A percentile compares a stretch with the other conserved stretches of the same genome.
Evolutionary conservation across 2,797 vertebrate genomes (phyloP).

Genomic region (Ctenopoma multispine): DNA sequence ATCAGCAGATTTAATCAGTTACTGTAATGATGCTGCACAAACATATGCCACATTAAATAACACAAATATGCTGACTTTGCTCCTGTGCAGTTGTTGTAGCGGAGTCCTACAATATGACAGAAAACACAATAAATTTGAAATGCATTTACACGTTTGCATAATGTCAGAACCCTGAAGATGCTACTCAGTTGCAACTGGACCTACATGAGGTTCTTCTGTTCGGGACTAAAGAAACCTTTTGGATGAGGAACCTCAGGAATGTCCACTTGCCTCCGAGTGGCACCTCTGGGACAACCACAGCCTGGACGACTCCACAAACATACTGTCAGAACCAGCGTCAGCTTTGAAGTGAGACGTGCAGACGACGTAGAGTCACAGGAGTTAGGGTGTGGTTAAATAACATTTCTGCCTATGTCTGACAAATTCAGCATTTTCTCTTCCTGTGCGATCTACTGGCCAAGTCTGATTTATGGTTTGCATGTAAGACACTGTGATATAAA

Average conservation of each 20-base stretch:
- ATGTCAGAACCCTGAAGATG: not conserved
- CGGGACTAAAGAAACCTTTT: no score
- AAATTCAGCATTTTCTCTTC: not conserved
- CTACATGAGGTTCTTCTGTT: no score
- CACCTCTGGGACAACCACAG: no score
- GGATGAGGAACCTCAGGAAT: no score
- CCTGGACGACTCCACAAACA: no score
- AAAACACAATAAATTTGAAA: not conserved
- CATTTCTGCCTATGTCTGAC: not conserved
- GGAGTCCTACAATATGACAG: not conserved
- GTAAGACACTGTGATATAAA: not conserved
- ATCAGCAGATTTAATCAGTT: constrained; percentile 13
- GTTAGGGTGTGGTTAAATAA: not conserved
- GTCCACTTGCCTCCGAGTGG: no score
- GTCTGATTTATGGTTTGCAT: not conserved
- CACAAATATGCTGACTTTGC: not conserved
- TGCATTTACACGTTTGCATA: no score
- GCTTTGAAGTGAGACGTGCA: not conserved
- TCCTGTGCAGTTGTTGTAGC: not conserved
- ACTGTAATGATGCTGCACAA: not conserved
- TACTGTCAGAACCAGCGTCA: no score
- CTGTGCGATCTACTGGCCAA: not conserved
- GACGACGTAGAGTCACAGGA: not conserved
- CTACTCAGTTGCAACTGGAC: no score
- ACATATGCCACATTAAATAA: not conserved